These are phyloP conservation scores for Malurus melanocephalus DNA, from an alignment of 2,113 vertebrate genomes.

Conservation along the genomic window DNA sequence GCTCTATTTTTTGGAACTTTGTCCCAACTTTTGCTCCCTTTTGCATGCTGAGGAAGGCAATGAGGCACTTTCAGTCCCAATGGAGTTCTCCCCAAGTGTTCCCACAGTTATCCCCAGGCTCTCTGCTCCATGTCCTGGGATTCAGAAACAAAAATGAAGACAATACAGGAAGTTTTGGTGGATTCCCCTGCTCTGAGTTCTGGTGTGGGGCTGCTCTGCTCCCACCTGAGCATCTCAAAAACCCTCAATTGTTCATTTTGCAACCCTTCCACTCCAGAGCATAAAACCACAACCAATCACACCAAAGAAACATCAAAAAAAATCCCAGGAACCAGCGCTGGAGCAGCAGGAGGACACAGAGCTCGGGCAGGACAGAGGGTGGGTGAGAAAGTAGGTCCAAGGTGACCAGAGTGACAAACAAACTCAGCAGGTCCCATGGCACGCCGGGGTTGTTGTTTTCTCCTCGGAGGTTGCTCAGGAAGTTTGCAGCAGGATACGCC, in stretches of 20 bases:
- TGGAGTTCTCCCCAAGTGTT: rapidly evolving
- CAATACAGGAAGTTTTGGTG: neutral
- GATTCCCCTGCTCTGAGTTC: neutral
- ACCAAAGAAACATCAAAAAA: neutral
- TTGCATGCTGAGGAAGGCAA: neutral
- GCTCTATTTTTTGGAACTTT: neutral
- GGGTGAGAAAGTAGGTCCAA: constrained; percentile 44
- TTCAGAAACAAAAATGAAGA: neutral
- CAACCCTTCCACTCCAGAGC: neutral
- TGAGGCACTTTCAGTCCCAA: neutral
- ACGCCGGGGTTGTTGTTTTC: constrained; percentile 67
- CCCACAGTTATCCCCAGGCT: neutral
- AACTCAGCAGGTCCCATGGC: constrained; percentile 10
- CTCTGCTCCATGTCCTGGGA: neutral
- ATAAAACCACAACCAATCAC: neutral
- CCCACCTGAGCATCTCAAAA: neutral
- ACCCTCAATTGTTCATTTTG: neutral
- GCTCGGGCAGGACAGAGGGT: neutral
- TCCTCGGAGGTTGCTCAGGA: constrained; percentile 73
- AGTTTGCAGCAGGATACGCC: constrained; percentile 77
- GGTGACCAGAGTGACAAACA: constrained; percentile 65
- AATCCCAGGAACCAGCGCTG: rapidly evolving
- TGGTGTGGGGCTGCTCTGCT: rapidly evolving
- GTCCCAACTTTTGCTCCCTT: neutral
- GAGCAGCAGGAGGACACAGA: neutral